Base-by-base conservation (phyloP, 2,888 invertebrate genomes). In the Volucella zonaria region DNA sequence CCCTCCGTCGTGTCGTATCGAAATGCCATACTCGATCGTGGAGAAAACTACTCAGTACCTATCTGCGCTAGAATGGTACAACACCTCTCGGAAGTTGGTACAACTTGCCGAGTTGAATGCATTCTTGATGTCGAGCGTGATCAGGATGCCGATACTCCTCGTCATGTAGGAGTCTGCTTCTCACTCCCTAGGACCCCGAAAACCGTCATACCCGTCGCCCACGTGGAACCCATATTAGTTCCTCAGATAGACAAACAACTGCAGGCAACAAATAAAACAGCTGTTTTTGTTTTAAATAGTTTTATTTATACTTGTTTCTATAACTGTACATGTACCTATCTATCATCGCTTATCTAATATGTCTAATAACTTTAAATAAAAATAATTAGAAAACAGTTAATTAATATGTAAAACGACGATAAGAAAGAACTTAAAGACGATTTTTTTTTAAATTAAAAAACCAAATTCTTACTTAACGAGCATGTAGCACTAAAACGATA, bases 291-390 rank as follows among this genome's bases (percentile, higher is more conserved):
- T 47, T 15, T 15, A 76, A 58, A 77, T 51, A 23, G 45, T 74
- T 82, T 79, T 82, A 82, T 82, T 82, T 66, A 52, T 71, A 62
- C 61, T 52, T 64, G 31, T 74, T 70, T 79, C 68, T 82, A 52
- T 64, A 68, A 47, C 68, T 79, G 74, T 82, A 82, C 74, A 82
- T 64, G 64, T 49, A 8, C 49, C 56, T 56, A 70, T n/a, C 11
- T 18, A 58, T 15, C 49, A 62, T 73, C 12, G 38, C 6, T 38
- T 31, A 38, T 40, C 1, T 23, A 67, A 54, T 67, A 51, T 40
- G n/a, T 66, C 42, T 58, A 8, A 45, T 67, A 51, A 66, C 45
- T 68, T 71, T 61, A 59, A 64, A 73, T 47, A 49, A 62, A 76
- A 76, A 68, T 31, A 23, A 40, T 10, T 38, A 18, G 15, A 40